These are phyloP conservation scores for Phalacrocorax pelagicus DNA, from an alignment of 2,113 vertebrate species.

Conservation along the genomic window DNA sequence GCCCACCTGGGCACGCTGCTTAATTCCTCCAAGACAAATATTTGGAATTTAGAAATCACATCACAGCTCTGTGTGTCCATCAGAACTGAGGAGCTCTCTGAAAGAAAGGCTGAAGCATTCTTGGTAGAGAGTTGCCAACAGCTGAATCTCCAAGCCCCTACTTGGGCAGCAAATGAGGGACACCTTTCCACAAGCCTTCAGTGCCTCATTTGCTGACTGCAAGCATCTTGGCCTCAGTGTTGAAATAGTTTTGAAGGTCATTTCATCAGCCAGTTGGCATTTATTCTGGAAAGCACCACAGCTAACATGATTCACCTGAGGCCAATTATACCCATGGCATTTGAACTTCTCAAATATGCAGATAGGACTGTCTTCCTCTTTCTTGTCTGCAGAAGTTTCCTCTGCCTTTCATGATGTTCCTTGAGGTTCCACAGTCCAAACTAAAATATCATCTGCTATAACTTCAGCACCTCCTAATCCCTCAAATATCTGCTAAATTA, in stretches of 20 bases:
- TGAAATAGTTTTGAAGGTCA: neutral
- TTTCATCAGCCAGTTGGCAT: neutral
- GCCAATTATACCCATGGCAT: neutral
- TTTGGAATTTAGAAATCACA: neutral
- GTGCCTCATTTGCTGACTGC: neutral
- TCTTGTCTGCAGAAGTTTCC: neutral
- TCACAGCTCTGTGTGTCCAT: neutral
- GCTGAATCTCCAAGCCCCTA: neutral
- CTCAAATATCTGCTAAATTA: conserved; percentile 26
- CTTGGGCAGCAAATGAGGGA: neutral
- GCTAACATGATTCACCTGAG: neutral
- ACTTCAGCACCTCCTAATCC: neutral
- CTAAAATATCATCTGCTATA: conserved; percentile 4
- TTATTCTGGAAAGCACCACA: neutral
- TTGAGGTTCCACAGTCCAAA: neutral
- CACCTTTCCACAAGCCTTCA: neutral
- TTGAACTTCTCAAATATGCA: neutral
- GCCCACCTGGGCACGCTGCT: no score
- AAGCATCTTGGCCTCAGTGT: neutral
- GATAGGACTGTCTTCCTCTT: neutral
- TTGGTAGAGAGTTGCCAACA: neutral
- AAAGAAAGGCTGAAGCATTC: neutral
- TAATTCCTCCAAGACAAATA: neutral
- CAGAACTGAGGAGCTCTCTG: neutral
- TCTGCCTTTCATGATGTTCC: neutral